Evolutionary conservation across 2,888 invertebrate species (phyloP).

Genomic region (Protonemura montana): DNA sequence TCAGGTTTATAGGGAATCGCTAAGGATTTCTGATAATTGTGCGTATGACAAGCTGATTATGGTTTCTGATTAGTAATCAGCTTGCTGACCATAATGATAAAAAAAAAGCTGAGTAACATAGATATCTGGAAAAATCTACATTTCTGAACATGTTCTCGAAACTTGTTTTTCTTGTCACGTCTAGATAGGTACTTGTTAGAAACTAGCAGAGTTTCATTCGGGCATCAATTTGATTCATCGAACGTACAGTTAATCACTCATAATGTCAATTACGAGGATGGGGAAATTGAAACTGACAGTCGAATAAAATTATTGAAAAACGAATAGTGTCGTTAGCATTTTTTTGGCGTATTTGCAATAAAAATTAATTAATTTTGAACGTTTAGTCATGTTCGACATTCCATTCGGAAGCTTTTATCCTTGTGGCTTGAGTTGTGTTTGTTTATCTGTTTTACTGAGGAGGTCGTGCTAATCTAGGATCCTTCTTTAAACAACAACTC

Average conservation of each 20-base stretch:
- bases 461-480: background rate
- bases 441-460: background rate
- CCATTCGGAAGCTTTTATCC: background rate
- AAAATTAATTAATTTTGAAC: background rate
- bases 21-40: background rate
- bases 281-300: constrained; percentile 1
- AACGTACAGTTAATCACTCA: background rate
- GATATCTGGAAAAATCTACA: background rate
- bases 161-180: constrained; percentile 12
- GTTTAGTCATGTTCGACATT: background rate
- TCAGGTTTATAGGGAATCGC: background rate
- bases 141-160: background rate
- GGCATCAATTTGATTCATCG: background rate
- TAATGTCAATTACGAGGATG: background rate
- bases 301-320: background rate
- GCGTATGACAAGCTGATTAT: background rate
- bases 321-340: background rate
- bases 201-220: background rate
- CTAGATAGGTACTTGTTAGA: background rate
- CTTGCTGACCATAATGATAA: background rate
- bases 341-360: background rate
- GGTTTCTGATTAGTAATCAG: background rate
- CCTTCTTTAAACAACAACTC: background rate
- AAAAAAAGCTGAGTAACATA: background rate
- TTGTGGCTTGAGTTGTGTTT: background rate